Evolutionary conservation across 2,797 vertebrate species (phyloP), one percentile per base, ranked within the genome.

Genomic region (Emys orbicularis): DNA sequence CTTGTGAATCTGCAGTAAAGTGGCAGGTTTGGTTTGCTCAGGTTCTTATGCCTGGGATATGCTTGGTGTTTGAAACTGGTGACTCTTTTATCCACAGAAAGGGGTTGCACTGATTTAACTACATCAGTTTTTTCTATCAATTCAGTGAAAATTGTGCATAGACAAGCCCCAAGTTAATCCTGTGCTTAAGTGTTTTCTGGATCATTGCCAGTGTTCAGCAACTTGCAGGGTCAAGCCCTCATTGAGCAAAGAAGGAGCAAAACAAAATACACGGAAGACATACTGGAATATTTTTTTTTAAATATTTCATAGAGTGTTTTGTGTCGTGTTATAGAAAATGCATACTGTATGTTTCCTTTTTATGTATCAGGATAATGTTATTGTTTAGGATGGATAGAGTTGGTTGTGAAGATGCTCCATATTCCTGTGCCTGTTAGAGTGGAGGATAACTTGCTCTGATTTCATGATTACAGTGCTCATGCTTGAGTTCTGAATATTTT

Each of bases 131-230:
- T 82, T 59, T 5, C 56, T 92, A 2, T 83, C 47, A 77, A 83
- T 82, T 90, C 79, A 54, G 34, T 81, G 16, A 80, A 57, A 89
- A 53, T 83, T 87, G 47, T 77, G 86, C 82, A 85, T 96, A 54
- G 83, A 83, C 81, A 25, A 74, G 77, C 76, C 93, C 93, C 54
- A 81, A 83, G 37, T 88, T 89, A 88, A 96, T 72, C 34, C 80
- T 31, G 83, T 90, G 4, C 77, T 92, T 18, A 85, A 82, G 37
- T 95, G 53, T 94, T 81, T 87, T 29, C 85, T 92, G 83, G 9
- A 65, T 92, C 79, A 77, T 61, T 96, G 90, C 41, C 88, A 49
- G 44, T 31, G 15, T 49, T 77, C 27, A 49, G 44, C 27, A 49
- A 47, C 27, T 49, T 49, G 74, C 74, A 87, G 87, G 90, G 95